A percentile compares a stretch with the other conserved stretches of the same genome.
These are phyloP conservation scores for Drosophila nr. medialis DNA, from an alignment of 2,888 invertebrate species.

Conservation along the genomic window DNA sequence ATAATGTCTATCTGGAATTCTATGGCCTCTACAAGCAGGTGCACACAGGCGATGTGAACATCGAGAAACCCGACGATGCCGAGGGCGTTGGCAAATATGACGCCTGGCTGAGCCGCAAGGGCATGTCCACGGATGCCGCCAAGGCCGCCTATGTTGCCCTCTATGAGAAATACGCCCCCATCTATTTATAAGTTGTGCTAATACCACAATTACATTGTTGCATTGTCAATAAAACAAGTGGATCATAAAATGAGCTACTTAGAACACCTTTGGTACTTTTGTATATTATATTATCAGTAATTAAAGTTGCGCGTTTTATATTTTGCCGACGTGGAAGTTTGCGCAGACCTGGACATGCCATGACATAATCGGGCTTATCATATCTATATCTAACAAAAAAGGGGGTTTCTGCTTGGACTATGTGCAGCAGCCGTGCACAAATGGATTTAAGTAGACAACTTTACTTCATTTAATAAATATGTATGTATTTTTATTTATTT, in stretches of 20 bases:
- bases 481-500: conserved; percentile 65
- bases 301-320: conserved; percentile 35
- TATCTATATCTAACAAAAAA: conserved; percentile 40
- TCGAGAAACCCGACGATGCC: conserved; percentile 93
- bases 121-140: conserved; percentile 90
- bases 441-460: conserved; percentile 80
- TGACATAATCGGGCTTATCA: conserved; percentile 39
- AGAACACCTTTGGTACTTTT: conserved; percentile 42
- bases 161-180: conserved; percentile 86
- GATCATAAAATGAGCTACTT: not conserved
- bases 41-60: conserved; percentile 91
- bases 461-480: conserved; percentile 64
- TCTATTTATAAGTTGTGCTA: conserved; percentile 83
- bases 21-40: conserved; percentile 95
- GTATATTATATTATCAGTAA: conserved; percentile 24
- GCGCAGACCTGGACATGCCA: conserved; percentile 15
- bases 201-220: not conserved
- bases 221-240: conserved; percentile 12
- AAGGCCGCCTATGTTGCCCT: conserved; percentile 92
- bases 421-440: conserved; percentile 93
- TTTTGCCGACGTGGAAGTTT: conserved; percentile 22
- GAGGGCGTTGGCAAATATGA: conserved; percentile 97
- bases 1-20: conserved; percentile 91
- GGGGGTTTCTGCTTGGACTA: conserved; percentile 90
- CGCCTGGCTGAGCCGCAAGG: conserved; percentile 94